A percentile compares a stretch with the other conserved stretches of the same genome.
phyloP scores from a whole-genome alignment of 2,888 invertebrate genomes.

The Calliphora vomitoria region DNA sequence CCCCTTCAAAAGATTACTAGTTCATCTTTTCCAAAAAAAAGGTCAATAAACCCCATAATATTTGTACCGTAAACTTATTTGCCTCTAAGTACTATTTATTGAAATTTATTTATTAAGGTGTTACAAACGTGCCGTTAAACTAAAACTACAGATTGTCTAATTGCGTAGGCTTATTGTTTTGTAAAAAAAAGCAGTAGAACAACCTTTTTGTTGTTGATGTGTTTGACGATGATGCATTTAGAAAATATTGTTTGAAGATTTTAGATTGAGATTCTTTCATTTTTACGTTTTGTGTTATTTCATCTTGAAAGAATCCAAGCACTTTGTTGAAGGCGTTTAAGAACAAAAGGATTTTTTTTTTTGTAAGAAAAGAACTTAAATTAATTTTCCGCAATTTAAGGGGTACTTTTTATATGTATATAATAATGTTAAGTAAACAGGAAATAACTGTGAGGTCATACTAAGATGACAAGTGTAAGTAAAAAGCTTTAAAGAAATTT shows the following conservation, averaged over 20 bases:
- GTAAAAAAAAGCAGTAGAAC: conserved; percentile 21
- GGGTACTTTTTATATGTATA: background rate
- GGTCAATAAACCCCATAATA: background rate
- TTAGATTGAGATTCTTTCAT: conserved; percentile 7
- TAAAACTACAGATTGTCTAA: background rate
- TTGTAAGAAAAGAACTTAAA: background rate
- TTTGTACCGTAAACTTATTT: too few relatives aligned
- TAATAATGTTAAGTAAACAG: conserved; percentile 9
- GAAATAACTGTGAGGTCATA: conserved; percentile 11
- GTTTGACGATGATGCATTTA: conserved; percentile 25
- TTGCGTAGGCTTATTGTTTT: background rate
- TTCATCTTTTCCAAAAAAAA: conserved; percentile 3
- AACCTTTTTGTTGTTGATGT: conserved; percentile 14
- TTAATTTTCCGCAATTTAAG: conserved; percentile 1
- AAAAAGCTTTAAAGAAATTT: background rate
- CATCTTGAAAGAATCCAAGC: conserved; percentile 5
- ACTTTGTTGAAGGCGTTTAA: conserved; percentile 38
- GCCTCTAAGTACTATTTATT: background rate
- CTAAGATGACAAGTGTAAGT: background rate
- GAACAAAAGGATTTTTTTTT: conserved; percentile 28
- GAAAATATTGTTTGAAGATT: conserved; percentile 40
- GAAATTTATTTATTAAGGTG: background rate
- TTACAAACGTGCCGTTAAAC: conserved; percentile 12
- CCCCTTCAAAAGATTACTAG: too few relatives aligned
- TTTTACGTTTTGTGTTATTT: background rate